A percentile compares a stretch with the other conserved stretches of the same genome.
phyloP scores from a whole-genome alignment of 2,797 vertebrate genomes.

The Urophycis tenuis region DNA sequence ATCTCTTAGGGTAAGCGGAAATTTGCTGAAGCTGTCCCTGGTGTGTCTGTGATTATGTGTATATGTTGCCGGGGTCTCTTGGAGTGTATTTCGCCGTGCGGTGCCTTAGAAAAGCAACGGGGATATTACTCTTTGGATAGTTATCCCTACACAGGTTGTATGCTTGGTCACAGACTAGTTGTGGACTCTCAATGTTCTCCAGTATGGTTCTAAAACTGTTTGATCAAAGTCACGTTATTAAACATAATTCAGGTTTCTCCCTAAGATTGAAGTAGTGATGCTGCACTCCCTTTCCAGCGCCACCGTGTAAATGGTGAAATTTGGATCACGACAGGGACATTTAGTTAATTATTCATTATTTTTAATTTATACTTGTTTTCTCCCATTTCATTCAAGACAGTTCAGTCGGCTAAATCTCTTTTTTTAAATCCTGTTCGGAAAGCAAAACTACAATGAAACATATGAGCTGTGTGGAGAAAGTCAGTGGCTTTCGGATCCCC shows the following conservation, averaged over 20 bases:
- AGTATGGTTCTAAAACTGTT: not conserved
- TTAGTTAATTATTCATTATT: too few relatives aligned
- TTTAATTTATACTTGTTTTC: too few relatives aligned
- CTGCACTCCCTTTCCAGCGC: too few relatives aligned
- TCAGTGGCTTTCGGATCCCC: not conserved
- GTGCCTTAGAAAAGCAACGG: not conserved
- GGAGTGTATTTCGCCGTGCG: not conserved
- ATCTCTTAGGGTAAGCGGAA: not conserved
- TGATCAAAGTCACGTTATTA: not conserved
- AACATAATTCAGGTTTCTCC: too few relatives aligned
- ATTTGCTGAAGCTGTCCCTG: not conserved
- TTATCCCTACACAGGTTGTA: not conserved
- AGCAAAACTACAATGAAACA: not conserved
- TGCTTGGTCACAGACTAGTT: not conserved
- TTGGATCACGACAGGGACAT: too few relatives aligned
- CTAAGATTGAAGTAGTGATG: too few relatives aligned
- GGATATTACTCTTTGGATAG: not conserved
- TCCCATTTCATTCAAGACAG: not conserved
- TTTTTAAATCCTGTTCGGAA: not conserved
- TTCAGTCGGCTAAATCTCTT: not conserved
- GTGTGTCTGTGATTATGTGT: slow-evolving; percentile 10
- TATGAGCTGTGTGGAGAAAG: not conserved
- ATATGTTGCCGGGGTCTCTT: not conserved
- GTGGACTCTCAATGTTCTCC: not conserved
- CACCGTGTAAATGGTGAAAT: too few relatives aligned